phyloP scores from a whole-genome alignment of 2,797 vertebrate genomes.

The Onychomys arenicola region DNA sequence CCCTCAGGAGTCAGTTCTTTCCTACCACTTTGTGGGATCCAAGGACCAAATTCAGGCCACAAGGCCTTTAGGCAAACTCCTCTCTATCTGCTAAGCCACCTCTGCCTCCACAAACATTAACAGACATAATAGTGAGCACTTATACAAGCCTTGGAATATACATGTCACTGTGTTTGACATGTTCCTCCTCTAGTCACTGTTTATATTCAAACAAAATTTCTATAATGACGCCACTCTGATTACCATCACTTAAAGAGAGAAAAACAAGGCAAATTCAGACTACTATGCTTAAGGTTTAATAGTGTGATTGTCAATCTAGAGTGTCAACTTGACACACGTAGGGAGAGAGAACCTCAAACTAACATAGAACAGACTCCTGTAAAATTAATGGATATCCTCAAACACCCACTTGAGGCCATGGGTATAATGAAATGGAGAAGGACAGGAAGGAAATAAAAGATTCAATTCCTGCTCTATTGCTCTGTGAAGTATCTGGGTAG shows the following conservation, averaged over 20 bases:
- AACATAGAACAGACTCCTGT: not conserved
- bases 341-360: not conserved
- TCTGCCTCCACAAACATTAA: not conserved
- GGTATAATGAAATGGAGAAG: slow-evolving; percentile 49
- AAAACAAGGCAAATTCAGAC: not conserved
- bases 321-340: not conserved
- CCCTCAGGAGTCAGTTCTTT: not conserved
- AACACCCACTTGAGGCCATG: slow-evolving; percentile 24
- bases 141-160: rapidly evolving
- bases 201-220: not conserved
- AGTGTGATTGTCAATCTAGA: not conserved
- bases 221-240: not conserved
- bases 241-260: not conserved
- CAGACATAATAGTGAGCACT: not conserved
- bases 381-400: slow-evolving; percentile 30
- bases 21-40: not conserved
- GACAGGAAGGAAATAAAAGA: slow-evolving; percentile 67
- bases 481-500: slow-evolving; percentile 66
- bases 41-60: not conserved
- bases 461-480: slow-evolving; percentile 52
- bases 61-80: not conserved
- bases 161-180: not conserved
- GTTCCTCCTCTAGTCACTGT: not conserved
- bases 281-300: not conserved
- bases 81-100: not conserved